These are phyloP conservation scores for Labia minor DNA, from an alignment of 2,888 invertebrate species.

Conservation along the genomic window DNA sequence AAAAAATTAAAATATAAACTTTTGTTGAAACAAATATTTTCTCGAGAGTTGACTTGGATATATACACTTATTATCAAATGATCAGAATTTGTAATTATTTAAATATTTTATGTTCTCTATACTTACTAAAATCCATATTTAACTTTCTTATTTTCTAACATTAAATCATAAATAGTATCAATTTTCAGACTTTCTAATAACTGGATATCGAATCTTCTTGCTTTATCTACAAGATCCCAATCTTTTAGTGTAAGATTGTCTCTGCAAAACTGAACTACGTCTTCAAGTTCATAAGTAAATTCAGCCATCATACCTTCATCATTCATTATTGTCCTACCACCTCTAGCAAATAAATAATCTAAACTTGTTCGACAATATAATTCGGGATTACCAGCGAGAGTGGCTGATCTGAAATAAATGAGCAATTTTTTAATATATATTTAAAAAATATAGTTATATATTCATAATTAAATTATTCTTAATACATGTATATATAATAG, in stretches of 20 bases:
- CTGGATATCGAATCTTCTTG: conserved; percentile 56
- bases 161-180: conserved; percentile 64
- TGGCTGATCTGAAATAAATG: conserved; percentile 50
- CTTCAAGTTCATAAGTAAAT: conserved; percentile 27
- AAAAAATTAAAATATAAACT: too few relatives aligned
- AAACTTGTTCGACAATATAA: conserved; percentile 57
- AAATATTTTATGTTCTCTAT: background rate
- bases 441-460: too few relatives aligned
- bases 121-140: conserved; percentile 70
- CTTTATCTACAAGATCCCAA: conserved; percentile 50
- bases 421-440: conserved; percentile 16
- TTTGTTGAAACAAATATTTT: too few relatives aligned
- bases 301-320: conserved; percentile 30
- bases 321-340: conserved; percentile 23
- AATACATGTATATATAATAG: too few relatives aligned
- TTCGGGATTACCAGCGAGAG: conserved; percentile 61
- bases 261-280: conserved; percentile 28
- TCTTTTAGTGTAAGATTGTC: too few relatives aligned
- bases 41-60: background rate
- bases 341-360: conserved; percentile 45
- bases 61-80: background rate
- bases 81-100: background rate
- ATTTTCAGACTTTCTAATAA: conserved; percentile 58
- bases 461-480: too few relatives aligned
- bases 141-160: conserved; percentile 76